Percentiles rank a stretch among this genome's conserved stretches.
Conservation (phyloP, 2,888 invertebrate genomes). For the Drosophila flavopinicola region DNA sequence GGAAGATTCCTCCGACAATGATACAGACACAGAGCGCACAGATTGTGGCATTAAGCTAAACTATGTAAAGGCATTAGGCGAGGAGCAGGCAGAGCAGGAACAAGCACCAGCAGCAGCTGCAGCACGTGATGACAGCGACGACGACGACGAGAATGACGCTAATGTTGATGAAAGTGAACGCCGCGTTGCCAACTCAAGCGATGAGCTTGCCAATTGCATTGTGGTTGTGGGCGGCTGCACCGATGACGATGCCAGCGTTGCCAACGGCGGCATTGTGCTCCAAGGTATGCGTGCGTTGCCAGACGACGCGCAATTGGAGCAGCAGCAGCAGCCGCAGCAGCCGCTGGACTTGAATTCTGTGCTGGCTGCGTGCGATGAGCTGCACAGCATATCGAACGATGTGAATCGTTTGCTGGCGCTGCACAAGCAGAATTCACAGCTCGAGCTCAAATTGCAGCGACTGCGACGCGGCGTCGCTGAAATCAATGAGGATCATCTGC, state of each 20-base stretch:
- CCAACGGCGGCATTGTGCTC: conserved; percentile 75
- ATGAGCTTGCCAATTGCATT: conserved; percentile 82
- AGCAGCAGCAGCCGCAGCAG: conserved; percentile 42
- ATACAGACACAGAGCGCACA: conserved; percentile 85
- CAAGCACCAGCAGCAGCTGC: conserved; percentile 3
- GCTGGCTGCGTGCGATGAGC: conserved; percentile 76
- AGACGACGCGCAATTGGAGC: conserved; percentile 32
- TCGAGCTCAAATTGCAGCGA: conserved; percentile 81
- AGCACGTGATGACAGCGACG: conserved; percentile 55
- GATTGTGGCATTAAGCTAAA: conserved; percentile 85
- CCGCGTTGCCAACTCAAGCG: conserved; percentile 69
- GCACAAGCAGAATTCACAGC: conserved; percentile 79
- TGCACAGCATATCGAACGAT: conserved; percentile 82
- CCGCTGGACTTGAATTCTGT: conserved; percentile 55
- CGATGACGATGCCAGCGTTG: conserved; percentile 67
- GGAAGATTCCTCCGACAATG: conserved; percentile 88
- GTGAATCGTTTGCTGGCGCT: conserved; percentile 80
- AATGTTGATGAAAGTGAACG: conserved; percentile 77
- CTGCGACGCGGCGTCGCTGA: conserved; percentile 80
- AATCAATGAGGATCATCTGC: conserved; percentile 83
- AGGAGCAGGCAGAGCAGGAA: conserved; percentile 26
- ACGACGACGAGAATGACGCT: conserved; percentile 36
- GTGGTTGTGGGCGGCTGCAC: conserved; percentile 80
- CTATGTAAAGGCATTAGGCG: conserved; percentile 78
- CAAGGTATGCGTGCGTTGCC: conserved; percentile 73